phyloP scores from a whole-genome alignment of 1,140 invertebrate genomes.

The Palaemon carinicauda region DNA sequence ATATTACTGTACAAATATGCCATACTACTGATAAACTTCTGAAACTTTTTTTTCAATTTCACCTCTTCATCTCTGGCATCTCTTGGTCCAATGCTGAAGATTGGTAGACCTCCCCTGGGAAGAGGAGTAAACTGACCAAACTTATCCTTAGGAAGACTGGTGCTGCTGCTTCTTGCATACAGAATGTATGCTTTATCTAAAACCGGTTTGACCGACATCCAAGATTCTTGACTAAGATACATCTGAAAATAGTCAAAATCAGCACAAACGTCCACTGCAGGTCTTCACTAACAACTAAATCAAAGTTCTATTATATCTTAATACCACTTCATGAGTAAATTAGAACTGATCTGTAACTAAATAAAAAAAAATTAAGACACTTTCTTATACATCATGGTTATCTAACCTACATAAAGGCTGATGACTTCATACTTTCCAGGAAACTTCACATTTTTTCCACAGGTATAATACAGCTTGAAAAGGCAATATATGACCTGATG shows the following conservation, averaged over 20 bases:
- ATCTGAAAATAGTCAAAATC: not conserved
- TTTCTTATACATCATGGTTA: too few species aligned
- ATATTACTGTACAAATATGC: not conserved
- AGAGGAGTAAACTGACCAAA: conserved; percentile 9
- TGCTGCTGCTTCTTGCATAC: not conserved
- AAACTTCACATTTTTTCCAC: too few species aligned
- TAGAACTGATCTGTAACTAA: too few species aligned
- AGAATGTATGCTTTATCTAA: conserved; percentile 12
- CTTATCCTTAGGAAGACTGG: not conserved
- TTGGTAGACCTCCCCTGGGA: conserved; percentile 15
- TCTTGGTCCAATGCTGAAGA: conserved; percentile 31
- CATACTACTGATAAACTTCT: not conserved
- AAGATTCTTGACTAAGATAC: conserved; percentile 25
- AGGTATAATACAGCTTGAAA: too few species aligned
- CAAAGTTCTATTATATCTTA: too few species aligned
- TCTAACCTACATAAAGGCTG: too few species aligned
- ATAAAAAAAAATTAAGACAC: too few species aligned
- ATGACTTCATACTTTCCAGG: too few species aligned
- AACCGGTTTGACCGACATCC: not conserved
- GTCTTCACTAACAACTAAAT: not conserved
- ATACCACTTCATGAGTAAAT: too few species aligned
- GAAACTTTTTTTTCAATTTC: not conserved
- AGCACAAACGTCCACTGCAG: not conserved
- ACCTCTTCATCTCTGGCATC: conserved; percentile 3
- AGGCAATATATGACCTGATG: too few species aligned